Base-by-base conservation (phyloP, 2,797 vertebrate species). In the Enteromius treurensis region DNA sequence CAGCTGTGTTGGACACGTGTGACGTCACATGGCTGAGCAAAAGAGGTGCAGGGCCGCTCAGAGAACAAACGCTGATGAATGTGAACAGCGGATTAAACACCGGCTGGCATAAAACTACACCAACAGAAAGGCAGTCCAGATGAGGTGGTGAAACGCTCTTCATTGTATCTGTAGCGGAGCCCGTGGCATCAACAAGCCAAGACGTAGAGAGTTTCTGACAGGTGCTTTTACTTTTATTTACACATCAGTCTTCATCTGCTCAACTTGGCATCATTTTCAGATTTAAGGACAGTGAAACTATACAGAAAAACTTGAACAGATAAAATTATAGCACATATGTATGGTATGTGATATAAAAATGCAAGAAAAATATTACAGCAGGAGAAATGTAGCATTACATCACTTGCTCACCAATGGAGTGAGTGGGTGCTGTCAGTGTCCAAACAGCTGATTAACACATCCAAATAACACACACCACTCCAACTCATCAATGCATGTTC, bases 1-100 rank as follows among this genome's bases (percentile, higher is more conserved):
- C 79, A 80, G 67, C 79, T 37, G 79, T 60, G 32, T 51, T 79
- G 80, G 70, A 80, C 60, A 81, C 14, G 3, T 77, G 64, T 85
- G 47, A 85, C 81, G 47, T 83, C 74, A 83, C 45, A 8, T 65
- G n/a, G 62, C 74, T 75, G 80, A 74, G 40, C 29, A 7, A 75
- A 34, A 8, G 11, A 71, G 51, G 76, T 49, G 49, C 42, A 71
- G 42, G 70, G 71, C 29, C 32, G n/a, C 73, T 82, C 70, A 13
- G 64, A 69, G 7, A 32, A 69, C 60, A 64, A 77, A 68, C 13
- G 15, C 21, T 81, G 78, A 55, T 81, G 68, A 77, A 77, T 71
- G 45, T 47, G 55, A 64, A 64, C 14, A 64, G 13, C 5, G 67
- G 71, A 64, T 77, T 83, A 77, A 51, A 68, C 49, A 15, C 19